These are phyloP conservation scores for Varanus komodoensis DNA, from an alignment of 2,113 vertebrate genomes.

Conservation along the genomic window DNA sequence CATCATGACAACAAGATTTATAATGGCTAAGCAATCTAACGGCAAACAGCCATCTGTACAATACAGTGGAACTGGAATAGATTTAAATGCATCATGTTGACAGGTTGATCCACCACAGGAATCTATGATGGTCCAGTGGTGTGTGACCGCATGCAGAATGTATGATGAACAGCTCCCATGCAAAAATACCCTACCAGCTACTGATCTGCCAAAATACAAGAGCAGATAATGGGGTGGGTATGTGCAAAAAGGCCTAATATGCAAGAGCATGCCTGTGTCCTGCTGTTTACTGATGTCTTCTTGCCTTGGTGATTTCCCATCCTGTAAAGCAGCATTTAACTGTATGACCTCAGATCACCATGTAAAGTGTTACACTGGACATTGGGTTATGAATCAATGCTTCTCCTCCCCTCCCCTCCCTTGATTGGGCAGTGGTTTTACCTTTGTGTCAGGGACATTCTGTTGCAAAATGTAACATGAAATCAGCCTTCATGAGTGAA, in stretches of 20 bases:
- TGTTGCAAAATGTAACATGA: neutral
- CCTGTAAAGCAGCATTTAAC: neutral
- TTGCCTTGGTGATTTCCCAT: neutral
- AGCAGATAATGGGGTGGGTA: neutral
- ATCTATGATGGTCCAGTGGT: neutral
- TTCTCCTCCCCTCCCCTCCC: neutral
- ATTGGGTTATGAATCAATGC: neutral
- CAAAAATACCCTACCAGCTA: neutral
- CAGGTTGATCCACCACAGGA: slow-evolving; percentile 19
- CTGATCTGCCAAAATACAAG: neutral
- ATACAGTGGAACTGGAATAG: slow-evolving; percentile 52
- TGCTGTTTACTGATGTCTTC: neutral
- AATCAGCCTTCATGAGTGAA: neutral
- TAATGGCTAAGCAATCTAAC: slow-evolving; percentile 65
- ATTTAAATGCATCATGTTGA: slow-evolving; percentile 57
- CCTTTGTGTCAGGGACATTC: neutral
- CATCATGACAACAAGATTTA: slow-evolving; percentile 64
- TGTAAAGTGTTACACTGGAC: neutral
- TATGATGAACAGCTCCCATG: neutral
- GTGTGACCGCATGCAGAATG: neutral
- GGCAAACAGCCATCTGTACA: slow-evolving; percentile 61
- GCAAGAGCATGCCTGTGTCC: too few species aligned
- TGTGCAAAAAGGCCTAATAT: neutral
- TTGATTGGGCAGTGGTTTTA: neutral
- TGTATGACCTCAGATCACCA: neutral